A percentile compares a stretch with the other conserved stretches of the same genome.
Evolutionary conservation across 2,113 vertebrate species (phyloP).

Genomic region (Stercorarius parasiticus): DNA sequence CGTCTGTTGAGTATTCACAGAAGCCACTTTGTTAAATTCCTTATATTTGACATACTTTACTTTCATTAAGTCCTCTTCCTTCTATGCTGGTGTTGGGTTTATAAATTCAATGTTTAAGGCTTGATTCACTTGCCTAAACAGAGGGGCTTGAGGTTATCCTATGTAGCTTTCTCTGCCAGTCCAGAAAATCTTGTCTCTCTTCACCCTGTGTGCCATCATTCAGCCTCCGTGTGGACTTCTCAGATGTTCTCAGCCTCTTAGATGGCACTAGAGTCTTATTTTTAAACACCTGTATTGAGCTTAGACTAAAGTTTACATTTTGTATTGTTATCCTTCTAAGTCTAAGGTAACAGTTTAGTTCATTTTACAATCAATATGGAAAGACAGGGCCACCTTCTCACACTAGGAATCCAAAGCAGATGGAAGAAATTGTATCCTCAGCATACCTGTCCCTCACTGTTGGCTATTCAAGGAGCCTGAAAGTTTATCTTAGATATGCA

Average conservation of each 20-base stretch:
- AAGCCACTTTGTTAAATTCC: neutral
- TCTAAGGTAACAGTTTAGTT: neutral
- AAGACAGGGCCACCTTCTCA: neutral
- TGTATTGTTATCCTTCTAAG: neutral
- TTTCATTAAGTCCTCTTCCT: slow-evolving; percentile 36
- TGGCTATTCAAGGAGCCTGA: neutral
- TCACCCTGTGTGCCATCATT: neutral
- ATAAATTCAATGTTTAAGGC: neutral
- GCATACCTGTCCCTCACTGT: neutral
- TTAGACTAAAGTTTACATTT: neutral
- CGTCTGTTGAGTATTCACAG: neutral
- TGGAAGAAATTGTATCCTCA: neutral
- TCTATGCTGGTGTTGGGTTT: neutral
- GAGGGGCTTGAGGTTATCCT: neutral
- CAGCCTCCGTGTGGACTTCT: neutral
- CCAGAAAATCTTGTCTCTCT: neutral
- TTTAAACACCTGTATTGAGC: neutral
- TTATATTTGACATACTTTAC: neutral
- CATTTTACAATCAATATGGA: neutral
- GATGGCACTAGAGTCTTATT: neutral
- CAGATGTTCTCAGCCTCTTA: neutral
- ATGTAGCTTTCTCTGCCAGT: neutral
- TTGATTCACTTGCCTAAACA: neutral
- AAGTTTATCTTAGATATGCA: neutral
- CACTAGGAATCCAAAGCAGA: neutral